phyloP scores from a whole-genome alignment of 2,797 vertebrate species.

The Lerista edwardsae region DNA sequence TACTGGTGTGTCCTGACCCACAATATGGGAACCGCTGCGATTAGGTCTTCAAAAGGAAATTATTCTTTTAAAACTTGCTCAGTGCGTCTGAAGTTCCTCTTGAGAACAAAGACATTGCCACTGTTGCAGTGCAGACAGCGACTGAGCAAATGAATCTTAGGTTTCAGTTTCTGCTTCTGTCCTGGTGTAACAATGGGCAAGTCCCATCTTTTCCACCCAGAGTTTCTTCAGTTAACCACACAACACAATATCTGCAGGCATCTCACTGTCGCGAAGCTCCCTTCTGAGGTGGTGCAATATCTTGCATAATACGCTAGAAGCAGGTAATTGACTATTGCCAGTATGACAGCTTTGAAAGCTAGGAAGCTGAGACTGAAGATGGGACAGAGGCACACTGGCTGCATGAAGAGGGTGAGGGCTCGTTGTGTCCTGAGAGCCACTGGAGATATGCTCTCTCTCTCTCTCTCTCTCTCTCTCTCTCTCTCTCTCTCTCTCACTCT shows the following conservation, averaged over 20 bases:
- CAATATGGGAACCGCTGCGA: too few relatives aligned
- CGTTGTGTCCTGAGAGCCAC: too few relatives aligned
- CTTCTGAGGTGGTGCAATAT: not conserved
- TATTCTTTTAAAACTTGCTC: not conserved
- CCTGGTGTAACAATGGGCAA: conserved; percentile 11
- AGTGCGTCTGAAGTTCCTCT: not conserved
- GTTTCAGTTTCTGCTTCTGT: conserved; percentile 3
- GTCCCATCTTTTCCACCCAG: conserved; percentile 13
- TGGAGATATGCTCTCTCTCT: too few relatives aligned
- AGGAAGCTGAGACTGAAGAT: not conserved
- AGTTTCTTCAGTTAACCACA: conserved; percentile 1
- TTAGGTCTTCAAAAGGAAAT: too few relatives aligned
- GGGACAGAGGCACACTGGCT: not conserved
- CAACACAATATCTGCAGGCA: not conserved
- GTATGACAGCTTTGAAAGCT: not conserved
- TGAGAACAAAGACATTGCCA: not conserved
- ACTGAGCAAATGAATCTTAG: not conserved
- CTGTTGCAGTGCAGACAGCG: not conserved
- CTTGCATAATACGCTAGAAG: not conserved
- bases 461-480: not conserved
- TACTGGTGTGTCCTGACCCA: too few relatives aligned
- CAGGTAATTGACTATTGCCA: not conserved
- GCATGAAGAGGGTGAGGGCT: not conserved
- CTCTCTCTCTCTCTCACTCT: not conserved
- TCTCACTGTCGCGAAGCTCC: not conserved